Base-by-base conservation (phyloP, 1,140 invertebrate genomes). In the Stegodyphus dumicola region DNA sequence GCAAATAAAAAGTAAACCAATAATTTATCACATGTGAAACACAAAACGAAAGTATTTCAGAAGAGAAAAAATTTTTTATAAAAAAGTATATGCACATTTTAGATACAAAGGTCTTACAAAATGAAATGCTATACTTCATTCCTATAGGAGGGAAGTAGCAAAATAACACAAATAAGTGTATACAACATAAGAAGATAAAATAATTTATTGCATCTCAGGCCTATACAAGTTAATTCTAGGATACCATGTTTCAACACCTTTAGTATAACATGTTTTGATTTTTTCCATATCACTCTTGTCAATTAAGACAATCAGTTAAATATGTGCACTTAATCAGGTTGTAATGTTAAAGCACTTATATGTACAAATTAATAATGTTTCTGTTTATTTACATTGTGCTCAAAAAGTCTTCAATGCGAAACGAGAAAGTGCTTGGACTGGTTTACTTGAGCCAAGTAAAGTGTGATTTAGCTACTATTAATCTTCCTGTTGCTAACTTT, bases 381-480 rank as follows among this genome's bases (percentile, higher is more conserved):
- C 64, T 84, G 81, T 84, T 83, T 84, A 84, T 84, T 76, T 84
- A 84, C 81, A 84, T 84, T 84, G 81, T 84, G 81, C 81, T 84
- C 54, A 65, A 83, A 69, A 79, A 60, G 11, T 74, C n/a, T 53
- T 84, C 17, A 76, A 84, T 67, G 53, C 60, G 18, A 56, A 81
- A 84, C 53, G 52, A 83, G 11, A 56, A 83, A 11, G 67, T 54
- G 48, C 70, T 56, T 84, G 64, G 65, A 75, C 73, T 76, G 64
- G 51, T 67, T 75, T 54, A 74, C 17, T 17, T 69, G 49, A 53
- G 52, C 49, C 53, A 60, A 71, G 52, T 70, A 71, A 54, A 81
- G 10, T 65, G 54, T n/a, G 33, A 17, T 67, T 67, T 17, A n/a
- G 17, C 13, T 67, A 7, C 65, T n/a, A 17, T n/a, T 15, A 17